Conservation (phyloP, 2,113 vertebrate genomes). For the Orthochromis indermauri region DNA sequence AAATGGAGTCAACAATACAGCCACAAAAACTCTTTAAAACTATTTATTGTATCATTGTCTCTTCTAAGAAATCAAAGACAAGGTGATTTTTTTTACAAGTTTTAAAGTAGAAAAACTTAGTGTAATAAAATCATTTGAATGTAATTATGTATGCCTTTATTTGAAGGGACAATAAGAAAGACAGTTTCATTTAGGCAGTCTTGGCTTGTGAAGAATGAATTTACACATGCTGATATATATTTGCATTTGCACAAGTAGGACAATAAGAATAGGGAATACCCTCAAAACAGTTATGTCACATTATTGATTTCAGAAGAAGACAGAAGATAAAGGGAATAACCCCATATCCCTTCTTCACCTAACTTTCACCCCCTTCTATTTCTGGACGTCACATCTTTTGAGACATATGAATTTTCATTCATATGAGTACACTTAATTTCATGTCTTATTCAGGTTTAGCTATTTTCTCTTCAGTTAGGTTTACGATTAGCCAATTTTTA, state of each 20-base stretch:
- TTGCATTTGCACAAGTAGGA: not conserved
- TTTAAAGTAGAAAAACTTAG: not conserved
- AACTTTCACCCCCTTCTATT: no score
- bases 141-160: not conserved
- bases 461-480: no score
- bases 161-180: not conserved
- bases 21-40: not conserved
- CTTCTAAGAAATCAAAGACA: rapidly evolving
- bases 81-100: not conserved
- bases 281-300: not conserved
- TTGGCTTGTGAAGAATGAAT: not conserved
- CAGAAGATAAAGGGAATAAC: no score
- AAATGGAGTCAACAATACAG: not conserved
- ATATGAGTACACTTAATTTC: no score
- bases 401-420: no score
- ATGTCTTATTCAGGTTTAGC: no score
- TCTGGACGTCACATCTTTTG: no score
- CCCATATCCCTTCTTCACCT: no score
- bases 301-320: no score
- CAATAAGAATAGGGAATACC: not conserved
- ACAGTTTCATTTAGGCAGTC: not conserved
- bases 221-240: not conserved
- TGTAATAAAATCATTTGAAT: not conserved
- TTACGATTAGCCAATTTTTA: no score
- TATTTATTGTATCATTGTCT: not conserved